Conservation (phyloP, 35 echinoderm and acorn worm genomes). For the Chiridota heheva region DNA sequence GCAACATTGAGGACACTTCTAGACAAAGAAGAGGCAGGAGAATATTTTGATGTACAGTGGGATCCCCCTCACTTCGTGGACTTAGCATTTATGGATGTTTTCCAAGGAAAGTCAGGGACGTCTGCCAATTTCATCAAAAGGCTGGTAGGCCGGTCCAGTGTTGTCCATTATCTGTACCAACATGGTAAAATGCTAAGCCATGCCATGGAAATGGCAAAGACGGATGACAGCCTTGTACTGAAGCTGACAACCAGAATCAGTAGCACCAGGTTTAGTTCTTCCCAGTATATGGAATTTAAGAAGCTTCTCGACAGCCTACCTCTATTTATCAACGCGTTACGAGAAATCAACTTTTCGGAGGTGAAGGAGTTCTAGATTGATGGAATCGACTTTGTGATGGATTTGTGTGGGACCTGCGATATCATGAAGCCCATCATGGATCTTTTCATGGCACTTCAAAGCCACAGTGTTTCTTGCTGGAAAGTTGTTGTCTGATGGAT, state of each 20-base stretch:
- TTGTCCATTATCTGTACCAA: neutral
- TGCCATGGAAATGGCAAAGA: neutral
- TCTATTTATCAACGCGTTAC: neutral
- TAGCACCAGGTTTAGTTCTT: neutral
- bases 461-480: neutral
- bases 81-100: neutral
- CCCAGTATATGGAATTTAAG: conserved; percentile 15
- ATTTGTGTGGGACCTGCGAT: neutral
- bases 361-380: neutral
- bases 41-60: neutral
- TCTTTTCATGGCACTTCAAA: neutral
- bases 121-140: neutral
- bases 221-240: neutral
- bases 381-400: neutral
- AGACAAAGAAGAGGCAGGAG: neutral
- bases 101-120: neutral
- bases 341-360: neutral
- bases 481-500: neutral
- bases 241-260: neutral
- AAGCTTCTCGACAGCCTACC: neutral
- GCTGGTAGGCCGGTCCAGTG: neutral
- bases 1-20: neutral
- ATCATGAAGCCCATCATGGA: neutral
- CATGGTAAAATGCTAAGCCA: conserved; percentile 11
- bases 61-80: neutral